Evolutionary conservation across 2,113 vertebrate species (phyloP).

Genomic region (Forbesichthys agassizii): DNA sequence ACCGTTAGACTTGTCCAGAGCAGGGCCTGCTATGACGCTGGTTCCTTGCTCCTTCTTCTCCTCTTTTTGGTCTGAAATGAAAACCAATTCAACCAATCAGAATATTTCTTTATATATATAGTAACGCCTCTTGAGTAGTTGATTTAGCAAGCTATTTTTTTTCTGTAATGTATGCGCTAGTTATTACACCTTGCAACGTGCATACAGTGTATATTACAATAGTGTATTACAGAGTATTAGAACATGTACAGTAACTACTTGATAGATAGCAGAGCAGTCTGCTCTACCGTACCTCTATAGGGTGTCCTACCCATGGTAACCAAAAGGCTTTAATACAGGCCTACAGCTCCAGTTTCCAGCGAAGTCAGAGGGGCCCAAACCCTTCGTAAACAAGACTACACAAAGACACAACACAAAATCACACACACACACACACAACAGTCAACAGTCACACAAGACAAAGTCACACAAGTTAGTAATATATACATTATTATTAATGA

Average conservation of each 20-base stretch:
- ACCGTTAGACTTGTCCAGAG: conserved; percentile 72
- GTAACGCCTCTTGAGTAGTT: too few species aligned
- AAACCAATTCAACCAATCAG: conserved; percentile 46
- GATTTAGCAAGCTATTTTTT: too few species aligned
- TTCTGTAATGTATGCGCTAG: too few species aligned
- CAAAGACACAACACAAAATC: conserved; percentile 22
- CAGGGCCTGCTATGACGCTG: conserved; percentile 64
- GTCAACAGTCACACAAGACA: neutral
- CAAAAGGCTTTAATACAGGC: neutral
- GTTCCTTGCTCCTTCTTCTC: conserved; percentile 69
- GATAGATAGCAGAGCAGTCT: neutral
- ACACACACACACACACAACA: conserved; percentile 5
- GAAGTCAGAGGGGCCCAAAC: conserved; percentile 15
- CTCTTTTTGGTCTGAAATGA: conserved; percentile 73
- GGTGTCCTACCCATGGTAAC: conserved; percentile 73
- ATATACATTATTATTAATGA: neutral
- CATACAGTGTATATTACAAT: too few species aligned
- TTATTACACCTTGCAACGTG: too few species aligned
- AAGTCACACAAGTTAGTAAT: neutral
- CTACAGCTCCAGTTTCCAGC: conserved; percentile 21
- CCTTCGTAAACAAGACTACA: conserved; percentile 14
- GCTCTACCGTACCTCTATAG: conserved; percentile 65
- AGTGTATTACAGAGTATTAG: too few species aligned
- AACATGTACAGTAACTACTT: too few species aligned
- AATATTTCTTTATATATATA: neutral